Evolutionary conservation across 2,113 vertebrate species (phyloP).

Genomic region (Panthera leo): DNA sequence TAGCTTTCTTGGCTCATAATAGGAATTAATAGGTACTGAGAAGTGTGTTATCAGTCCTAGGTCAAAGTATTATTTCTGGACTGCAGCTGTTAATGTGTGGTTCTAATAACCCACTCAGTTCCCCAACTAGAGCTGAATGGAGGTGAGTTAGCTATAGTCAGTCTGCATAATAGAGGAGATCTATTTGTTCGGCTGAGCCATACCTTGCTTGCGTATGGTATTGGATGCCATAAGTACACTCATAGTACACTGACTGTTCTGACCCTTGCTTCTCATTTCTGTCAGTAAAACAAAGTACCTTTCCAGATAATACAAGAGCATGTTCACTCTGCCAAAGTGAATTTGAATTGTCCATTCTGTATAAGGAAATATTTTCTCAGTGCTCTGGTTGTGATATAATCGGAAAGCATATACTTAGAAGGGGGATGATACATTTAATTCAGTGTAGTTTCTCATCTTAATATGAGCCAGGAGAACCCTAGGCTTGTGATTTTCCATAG

Average conservation of each 20-base stretch:
- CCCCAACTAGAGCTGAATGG: background rate
- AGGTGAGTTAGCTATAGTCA: background rate
- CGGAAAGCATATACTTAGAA: background rate
- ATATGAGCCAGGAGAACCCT: background rate
- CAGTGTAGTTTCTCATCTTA: constrained; percentile 1
- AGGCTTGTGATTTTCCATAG: background rate
- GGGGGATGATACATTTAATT: background rate
- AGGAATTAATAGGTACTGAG: background rate
- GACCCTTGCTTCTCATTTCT: background rate
- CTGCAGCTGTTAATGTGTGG: background rate
- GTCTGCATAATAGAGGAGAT: background rate
- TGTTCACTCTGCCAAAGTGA: background rate
- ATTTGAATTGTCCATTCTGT: constrained; percentile 11
- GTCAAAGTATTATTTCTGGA: background rate
- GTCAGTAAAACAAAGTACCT: background rate
- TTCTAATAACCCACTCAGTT: background rate
- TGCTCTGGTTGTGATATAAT: background rate
- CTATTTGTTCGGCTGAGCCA: background rate
- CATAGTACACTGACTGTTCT: background rate
- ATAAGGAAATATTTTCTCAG: constrained; percentile 4
- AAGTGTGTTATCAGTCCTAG: background rate
- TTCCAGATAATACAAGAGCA: background rate
- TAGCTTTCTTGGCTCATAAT: background rate
- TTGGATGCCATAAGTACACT: background rate
- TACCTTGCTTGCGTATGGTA: background rate